Conservation (phyloP, 2,113 vertebrate genomes). For the Perca schrenkii region DNA sequence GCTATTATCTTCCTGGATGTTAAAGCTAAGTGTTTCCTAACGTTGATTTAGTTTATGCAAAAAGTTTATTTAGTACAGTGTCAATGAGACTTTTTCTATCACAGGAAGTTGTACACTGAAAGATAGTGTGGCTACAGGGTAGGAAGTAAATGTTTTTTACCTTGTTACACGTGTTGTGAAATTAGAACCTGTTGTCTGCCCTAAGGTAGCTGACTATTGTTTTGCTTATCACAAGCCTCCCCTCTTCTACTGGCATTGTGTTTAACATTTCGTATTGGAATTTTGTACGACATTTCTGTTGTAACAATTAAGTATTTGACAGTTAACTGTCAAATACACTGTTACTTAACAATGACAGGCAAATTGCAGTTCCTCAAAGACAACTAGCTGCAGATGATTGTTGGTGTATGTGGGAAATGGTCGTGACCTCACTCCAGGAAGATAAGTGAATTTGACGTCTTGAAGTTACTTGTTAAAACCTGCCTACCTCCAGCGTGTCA, state of each 20-base stretch:
- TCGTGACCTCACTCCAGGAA: slow-evolving; percentile 37
- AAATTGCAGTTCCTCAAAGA: background rate
- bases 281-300: background rate
- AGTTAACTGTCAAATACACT: background rate
- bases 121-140: background rate
- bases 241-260: too few relatives aligned
- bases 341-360: background rate
- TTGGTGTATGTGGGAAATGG: background rate
- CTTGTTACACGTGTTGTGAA: slow-evolving; percentile 38
- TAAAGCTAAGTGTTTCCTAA: too few relatives aligned
- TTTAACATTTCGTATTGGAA: background rate
- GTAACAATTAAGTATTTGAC: background rate
- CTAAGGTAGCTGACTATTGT: background rate
- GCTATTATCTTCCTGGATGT: too few relatives aligned
- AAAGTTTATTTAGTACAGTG: rapidly evolving
- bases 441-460: background rate
- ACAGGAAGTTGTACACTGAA: slow-evolving; percentile 32
- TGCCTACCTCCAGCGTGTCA: background rate
- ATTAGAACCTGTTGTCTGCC: background rate
- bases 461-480: background rate
- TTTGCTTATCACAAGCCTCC: background rate
- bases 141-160: slow-evolving; percentile 27
- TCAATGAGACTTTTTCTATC: background rate
- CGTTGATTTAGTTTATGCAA: background rate
- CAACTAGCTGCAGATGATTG: background rate